Conservation (phyloP, 2,113 vertebrate genomes). For the Syrrhaptes paradoxus region DNA sequence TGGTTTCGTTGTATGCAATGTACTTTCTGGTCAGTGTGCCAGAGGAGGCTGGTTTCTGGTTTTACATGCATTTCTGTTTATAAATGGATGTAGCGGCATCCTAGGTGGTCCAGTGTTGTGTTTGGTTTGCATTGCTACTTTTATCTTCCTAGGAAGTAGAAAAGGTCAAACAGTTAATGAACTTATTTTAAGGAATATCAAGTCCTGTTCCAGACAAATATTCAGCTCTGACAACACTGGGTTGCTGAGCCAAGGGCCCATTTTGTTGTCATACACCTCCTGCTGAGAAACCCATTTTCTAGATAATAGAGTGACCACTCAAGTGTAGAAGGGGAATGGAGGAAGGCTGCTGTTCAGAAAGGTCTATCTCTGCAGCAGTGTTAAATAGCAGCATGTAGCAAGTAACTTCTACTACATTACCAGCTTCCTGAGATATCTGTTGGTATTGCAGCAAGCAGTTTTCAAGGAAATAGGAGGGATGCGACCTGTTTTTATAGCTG, state of each 20-base stretch:
- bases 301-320: slow-evolving; percentile 74
- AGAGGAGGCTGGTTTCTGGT: background rate
- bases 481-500: background rate
- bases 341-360: slow-evolving; percentile 16
- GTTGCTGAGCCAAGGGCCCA: slow-evolving; percentile 63
- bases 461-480: background rate
- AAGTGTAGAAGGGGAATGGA: slow-evolving; percentile 44
- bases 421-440: background rate
- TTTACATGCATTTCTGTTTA: background rate
- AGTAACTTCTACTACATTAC: slow-evolving; percentile 24
- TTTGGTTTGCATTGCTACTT: slow-evolving; percentile 68
- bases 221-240: slow-evolving; percentile 44
- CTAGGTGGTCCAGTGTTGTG: slow-evolving; percentile 82
- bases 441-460: background rate
- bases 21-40: background rate
- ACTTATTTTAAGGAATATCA: slow-evolving; percentile 78
- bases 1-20: background rate
- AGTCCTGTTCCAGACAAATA: slow-evolving; percentile 78
- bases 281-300: slow-evolving; percentile 75
- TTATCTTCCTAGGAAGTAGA: slow-evolving; percentile 53
- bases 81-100: background rate
- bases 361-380: background rate
- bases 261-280: slow-evolving; percentile 61
- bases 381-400: slow-evolving; percentile 52
- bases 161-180: slow-evolving; percentile 82